Base-by-base conservation (phyloP, 2,888 invertebrate genomes). In the Pterostichus madidus region DNA sequence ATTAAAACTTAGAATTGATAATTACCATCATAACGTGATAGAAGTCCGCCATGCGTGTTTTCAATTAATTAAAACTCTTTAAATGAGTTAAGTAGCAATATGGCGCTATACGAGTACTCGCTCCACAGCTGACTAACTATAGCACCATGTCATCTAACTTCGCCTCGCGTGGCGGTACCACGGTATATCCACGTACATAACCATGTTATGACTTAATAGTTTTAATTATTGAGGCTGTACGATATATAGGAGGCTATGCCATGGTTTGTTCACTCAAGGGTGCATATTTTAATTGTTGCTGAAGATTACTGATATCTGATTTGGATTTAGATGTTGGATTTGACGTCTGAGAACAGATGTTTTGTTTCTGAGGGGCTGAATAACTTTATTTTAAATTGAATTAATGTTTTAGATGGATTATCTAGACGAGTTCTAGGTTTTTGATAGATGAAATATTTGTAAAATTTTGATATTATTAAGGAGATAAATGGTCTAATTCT, bases 71-170 rank as follows among this genome's bases (percentile, higher is more conserved):
- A 53, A 71, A 71, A 73, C 73, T 71, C 68, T 80, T 73, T 56
- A 80, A 80, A 80, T 56, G 80, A 71, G 71, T 80, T 80, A 80
- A 56, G 73, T 71, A 80, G 80, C 73, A 80, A 80, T 73, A 80
- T 73, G 71, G 71, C 75, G 49, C 44, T 13, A n/a, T 68, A 39
- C 24, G 1, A 24, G 49, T 52, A 52, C n/a, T n/a, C 68, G 64
- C 64, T 59, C 32, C 3, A 35, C 64, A 64, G 64, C 32, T 35
- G 64, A 39, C 64, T 64, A 64, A 11, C 61, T n/a, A n/a, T 56
- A 56, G 10, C 61, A n/a, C n/a, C 32, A 11, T 53, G 15, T 2
- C 7, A 53, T 53, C 6, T 8, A 15, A 31, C 56, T 39, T 39
- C 39, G 5, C 5, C 39, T 39, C 39, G 5, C 39, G 39, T 39